phyloP scores from a whole-genome alignment of 1,140 invertebrate species.

The Phortica variegata region DNA sequence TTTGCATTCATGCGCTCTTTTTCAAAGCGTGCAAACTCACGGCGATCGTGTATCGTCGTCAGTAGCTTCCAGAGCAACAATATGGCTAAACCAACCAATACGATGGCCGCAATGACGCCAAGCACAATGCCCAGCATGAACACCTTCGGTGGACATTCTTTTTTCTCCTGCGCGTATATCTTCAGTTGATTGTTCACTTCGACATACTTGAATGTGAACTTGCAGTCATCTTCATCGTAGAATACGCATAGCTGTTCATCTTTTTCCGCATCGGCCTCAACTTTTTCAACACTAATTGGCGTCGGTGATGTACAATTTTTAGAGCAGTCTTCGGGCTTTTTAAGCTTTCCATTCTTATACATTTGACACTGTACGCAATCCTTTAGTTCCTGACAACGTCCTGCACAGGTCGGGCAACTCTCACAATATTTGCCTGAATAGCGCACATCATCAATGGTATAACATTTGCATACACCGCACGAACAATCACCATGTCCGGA shows the following conservation, averaged over 20 bases:
- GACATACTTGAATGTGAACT: constrained; percentile 77
- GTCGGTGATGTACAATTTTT: constrained; percentile 63
- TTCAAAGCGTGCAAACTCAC: constrained; percentile 96
- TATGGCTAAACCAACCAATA: constrained; percentile 63
- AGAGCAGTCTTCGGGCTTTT: constrained; percentile 61
- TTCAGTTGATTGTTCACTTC: constrained; percentile 58
- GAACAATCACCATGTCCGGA: constrained; percentile 81
- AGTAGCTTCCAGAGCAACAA: constrained; percentile 94
- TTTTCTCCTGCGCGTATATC: constrained; percentile 73
- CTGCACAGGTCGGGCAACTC: constrained; percentile 88
- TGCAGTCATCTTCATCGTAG: constrained; percentile 82
- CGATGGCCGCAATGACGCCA: constrained; percentile 94
- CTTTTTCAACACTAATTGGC: constrained; percentile 62
- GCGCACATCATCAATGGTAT: constrained; percentile 65
- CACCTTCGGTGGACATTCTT: constrained; percentile 77
- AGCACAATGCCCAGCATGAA: constrained; percentile 84
- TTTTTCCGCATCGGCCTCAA: constrained; percentile 68
- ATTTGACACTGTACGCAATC: constrained; percentile 93
- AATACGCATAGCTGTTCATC: constrained; percentile 76
- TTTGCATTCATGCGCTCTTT: constrained; percentile 93
- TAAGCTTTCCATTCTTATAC: constrained; percentile 77
- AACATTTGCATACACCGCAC: constrained; percentile 87
- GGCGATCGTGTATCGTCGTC: constrained; percentile 91
- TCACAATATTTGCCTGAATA: constrained; percentile 90
- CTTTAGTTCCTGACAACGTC: constrained; percentile 83